phyloP scores from a whole-genome alignment of 2,797 vertebrate species.

The Philypnodon macrostomus region DNA sequence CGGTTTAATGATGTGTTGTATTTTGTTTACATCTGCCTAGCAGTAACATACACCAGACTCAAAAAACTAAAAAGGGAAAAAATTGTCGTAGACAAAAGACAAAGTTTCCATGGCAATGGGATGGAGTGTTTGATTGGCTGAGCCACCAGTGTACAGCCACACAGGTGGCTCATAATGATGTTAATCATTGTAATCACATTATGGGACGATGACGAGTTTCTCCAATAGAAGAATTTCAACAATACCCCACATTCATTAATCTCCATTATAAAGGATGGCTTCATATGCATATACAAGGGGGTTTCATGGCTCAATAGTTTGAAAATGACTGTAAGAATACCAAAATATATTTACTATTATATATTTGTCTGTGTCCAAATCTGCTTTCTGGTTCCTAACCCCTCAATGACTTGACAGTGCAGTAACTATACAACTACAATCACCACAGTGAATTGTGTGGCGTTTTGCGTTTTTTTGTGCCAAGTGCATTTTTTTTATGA shows the following conservation, averaged over 20 bases:
- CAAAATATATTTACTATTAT: too few species aligned
- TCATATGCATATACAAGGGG: neutral
- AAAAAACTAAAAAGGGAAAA: conserved; percentile 54
- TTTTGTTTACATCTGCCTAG: conserved; percentile 33
- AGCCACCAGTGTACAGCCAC: conserved; percentile 30
- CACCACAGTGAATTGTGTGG: too few species aligned
- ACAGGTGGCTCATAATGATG: conserved; percentile 64
- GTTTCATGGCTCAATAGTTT: neutral
- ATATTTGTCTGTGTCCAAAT: too few species aligned
- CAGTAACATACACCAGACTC: neutral
- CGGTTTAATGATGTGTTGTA: conserved; percentile 23
- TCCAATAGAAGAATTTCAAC: conserved; percentile 31
- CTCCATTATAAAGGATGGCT: neutral
- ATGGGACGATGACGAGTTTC: conserved; percentile 58
- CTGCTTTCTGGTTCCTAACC: too few species aligned
- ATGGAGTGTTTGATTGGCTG: conserved; percentile 43
- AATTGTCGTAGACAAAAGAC: conserved; percentile 42
- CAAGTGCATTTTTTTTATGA: too few species aligned
- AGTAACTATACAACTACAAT: too few species aligned
- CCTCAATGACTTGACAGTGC: too few species aligned
- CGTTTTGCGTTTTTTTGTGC: too few species aligned
- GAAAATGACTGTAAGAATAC: too few species aligned
- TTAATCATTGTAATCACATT: conserved; percentile 56
- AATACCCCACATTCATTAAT: conserved; percentile 1
- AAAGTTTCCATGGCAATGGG: conserved; percentile 59